Percentiles rank a stretch among this genome's conserved stretches.
Conservation (phyloP, 2,113 vertebrate genomes). For the Nycticryphes semicollaris region DNA sequence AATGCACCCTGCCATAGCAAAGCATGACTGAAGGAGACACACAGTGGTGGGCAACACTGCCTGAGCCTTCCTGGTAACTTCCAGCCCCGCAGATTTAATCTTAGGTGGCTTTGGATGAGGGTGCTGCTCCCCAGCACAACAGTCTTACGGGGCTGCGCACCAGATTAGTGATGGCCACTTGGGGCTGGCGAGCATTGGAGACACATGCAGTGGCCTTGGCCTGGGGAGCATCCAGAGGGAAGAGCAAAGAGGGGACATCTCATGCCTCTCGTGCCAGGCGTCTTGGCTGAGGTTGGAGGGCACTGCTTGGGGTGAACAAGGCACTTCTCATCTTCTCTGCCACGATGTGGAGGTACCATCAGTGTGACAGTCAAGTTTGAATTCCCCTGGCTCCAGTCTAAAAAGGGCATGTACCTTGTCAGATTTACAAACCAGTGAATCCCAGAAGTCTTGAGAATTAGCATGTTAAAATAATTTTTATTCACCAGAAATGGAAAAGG, state of each 20-base stretch:
- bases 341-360: not conserved
- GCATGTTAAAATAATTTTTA: not conserved
- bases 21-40: not conserved
- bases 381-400: not conserved
- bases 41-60: not conserved
- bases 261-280: fast-evolving
- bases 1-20: not conserved
- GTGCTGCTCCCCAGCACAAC: not conserved
- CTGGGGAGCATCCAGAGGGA: fast-evolving
- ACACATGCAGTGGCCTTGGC: not conserved
- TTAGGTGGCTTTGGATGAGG: not conserved
- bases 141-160: not conserved
- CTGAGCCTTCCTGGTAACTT: not conserved
- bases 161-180: not conserved
- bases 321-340: fast-evolving
- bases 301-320: fast-evolving
- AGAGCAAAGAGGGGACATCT: not conserved
- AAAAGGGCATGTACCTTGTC: fast-evolving
- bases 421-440: not conserved
- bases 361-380: fast-evolving
- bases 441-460: not conserved
- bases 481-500: not conserved
- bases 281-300: fast-evolving
- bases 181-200: not conserved
- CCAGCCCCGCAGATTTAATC: not conserved